A percentile compares a stretch with the other conserved stretches of the same genome.
phyloP scores from a whole-genome alignment of 2,797 vertebrate species.

The Melanotaenia pygmaea region DNA sequence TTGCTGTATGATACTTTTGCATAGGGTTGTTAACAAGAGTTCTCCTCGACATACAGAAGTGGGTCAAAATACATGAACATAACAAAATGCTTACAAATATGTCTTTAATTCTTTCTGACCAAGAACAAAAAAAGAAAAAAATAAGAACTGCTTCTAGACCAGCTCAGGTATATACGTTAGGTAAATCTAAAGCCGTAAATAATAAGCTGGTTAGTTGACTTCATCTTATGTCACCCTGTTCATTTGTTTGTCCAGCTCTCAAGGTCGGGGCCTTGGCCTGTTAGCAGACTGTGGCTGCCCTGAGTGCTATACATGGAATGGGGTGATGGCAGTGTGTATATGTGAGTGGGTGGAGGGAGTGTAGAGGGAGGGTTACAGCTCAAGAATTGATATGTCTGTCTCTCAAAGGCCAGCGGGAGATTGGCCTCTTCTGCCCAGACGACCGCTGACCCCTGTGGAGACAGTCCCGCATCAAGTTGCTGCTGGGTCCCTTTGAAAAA shows the following conservation, averaged over 20 bases:
- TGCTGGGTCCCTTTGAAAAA: slow-evolving; percentile 74
- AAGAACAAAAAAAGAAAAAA: background rate
- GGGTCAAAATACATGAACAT: background rate
- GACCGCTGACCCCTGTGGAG: slow-evolving; percentile 78
- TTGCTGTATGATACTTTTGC: background rate
- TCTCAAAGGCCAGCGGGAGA: slow-evolving; percentile 68
- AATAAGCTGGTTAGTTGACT: slow-evolving; percentile 63
- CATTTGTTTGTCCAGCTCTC: slow-evolving; percentile 66
- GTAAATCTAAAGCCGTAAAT: slow-evolving; percentile 62
- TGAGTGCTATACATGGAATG: slow-evolving; percentile 62
- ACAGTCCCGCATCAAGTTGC: slow-evolving; percentile 75
- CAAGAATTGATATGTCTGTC: slow-evolving; percentile 66
- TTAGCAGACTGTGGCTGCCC: slow-evolving; percentile 52
- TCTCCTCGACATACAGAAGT: background rate
- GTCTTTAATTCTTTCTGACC: background rate
- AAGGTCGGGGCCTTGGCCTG: slow-evolving; percentile 75
- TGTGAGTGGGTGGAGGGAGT: background rate
- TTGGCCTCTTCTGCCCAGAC: slow-evolving; percentile 76
- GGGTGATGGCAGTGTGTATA: slow-evolving; percentile 23
- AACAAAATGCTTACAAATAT: background rate
- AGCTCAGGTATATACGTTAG: background rate
- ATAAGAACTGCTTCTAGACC: too few species aligned
- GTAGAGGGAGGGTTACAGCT: slow-evolving; percentile 24
- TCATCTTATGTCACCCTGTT: slow-evolving; percentile 33
- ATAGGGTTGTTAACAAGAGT: background rate